Conservation (phyloP, 2,888 invertebrate species). For the Drosophila engyochracea region DNA sequence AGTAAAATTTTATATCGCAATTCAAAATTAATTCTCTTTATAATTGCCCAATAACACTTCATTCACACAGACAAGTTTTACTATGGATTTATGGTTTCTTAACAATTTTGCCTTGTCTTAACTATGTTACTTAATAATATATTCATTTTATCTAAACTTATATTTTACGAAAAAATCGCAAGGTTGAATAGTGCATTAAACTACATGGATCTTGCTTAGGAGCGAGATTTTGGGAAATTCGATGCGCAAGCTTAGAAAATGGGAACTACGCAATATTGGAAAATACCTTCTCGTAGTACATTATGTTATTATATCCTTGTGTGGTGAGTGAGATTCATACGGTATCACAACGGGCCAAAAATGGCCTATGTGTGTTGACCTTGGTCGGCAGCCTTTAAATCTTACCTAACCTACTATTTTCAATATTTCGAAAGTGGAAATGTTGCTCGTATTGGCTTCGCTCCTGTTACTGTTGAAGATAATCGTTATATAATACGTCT, state of each 20-base stretch:
- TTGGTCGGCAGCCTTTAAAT: no score
- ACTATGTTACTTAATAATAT: background rate
- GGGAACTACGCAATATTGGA: background rate
- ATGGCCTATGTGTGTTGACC: no score
- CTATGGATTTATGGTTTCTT: background rate
- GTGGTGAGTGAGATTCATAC: no score
- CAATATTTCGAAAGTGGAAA: background rate
- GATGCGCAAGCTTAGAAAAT: background rate
- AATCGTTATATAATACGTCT: slow-evolving; percentile 2
- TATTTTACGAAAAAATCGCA: background rate
- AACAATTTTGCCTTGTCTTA: background rate
- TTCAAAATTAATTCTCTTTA: background rate
- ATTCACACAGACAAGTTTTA: background rate
- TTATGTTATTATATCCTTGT: background rate
- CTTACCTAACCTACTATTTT: no score
- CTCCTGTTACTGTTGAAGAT: background rate
- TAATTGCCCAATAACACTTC: background rate
- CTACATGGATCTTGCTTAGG: background rate
- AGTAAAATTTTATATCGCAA: background rate
- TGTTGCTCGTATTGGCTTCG: background rate
- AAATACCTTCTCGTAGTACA: background rate
- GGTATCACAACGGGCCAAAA: no score
- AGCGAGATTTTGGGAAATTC: background rate
- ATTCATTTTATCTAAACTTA: background rate
- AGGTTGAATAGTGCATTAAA: background rate